phyloP scores from a whole-genome alignment of 2,888 invertebrate genomes.

The Phorcus lineatus region DNA sequence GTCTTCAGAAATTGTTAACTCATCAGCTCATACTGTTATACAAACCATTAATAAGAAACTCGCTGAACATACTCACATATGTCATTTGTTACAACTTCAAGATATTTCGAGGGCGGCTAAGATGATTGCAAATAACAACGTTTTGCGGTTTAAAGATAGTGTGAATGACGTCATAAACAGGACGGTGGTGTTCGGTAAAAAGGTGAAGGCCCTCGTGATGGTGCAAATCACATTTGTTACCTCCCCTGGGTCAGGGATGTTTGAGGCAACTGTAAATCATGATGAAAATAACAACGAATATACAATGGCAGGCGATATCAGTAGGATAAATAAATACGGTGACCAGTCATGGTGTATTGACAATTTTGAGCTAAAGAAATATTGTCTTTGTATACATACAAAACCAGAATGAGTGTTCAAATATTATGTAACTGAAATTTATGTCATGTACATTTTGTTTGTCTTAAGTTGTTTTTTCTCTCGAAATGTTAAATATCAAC shows the following conservation, averaged over 20 bases:
- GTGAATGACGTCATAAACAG: constrained; percentile 72
- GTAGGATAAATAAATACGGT: constrained; percentile 75
- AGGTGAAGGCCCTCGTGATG: constrained; percentile 56
- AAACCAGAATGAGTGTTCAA: not conserved
- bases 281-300: constrained; percentile 66
- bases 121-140: constrained; percentile 53
- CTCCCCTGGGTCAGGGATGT: constrained; percentile 83
- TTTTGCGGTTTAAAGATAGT: constrained; percentile 55
- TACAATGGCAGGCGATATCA: constrained; percentile 81
- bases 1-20: constrained; percentile 77
- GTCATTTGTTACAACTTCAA: constrained; percentile 79
- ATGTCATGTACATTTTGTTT: no score
- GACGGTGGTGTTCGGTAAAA: constrained; percentile 57
- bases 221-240: constrained; percentile 82
- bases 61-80: constrained; percentile 56
- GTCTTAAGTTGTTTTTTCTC: no score
- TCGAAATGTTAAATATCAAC: no score
- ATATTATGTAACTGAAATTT: no score
- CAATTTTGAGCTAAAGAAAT: constrained; percentile 63
- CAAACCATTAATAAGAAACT: constrained; percentile 79
- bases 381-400: constrained; percentile 70
- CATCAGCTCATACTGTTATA: constrained; percentile 78
- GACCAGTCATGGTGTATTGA: constrained; percentile 74
- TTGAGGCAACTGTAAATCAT: constrained; percentile 86
- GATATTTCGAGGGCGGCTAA: constrained; percentile 82